phyloP scores from a whole-genome alignment of 2,113 vertebrate species.

The Gallinago jamesoni region DNA sequence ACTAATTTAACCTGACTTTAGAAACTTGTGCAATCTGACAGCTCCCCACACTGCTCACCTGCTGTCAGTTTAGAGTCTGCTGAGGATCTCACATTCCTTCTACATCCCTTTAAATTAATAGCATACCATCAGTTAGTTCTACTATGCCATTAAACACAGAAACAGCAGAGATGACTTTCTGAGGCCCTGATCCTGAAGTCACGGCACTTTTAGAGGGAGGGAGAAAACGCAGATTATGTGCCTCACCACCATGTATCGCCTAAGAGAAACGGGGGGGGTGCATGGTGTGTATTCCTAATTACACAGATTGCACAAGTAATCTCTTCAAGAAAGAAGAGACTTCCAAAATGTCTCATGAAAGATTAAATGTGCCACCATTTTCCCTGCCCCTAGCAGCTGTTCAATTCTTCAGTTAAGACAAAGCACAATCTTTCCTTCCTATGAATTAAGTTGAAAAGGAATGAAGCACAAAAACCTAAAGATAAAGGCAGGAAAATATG shows the following conservation, averaged over 20 bases:
- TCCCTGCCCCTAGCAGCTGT: neutral
- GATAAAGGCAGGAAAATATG: neutral
- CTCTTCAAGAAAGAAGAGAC: neutral
- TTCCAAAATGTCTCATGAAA: neutral
- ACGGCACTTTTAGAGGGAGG: neutral
- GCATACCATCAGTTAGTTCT: neutral
- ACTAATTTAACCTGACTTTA: neutral
- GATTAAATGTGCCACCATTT: neutral
- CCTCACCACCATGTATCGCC: accelerated
- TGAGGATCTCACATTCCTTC: neutral
- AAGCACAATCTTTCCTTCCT: neutral
- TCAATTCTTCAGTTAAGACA: neutral
- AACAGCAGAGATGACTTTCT: neutral
- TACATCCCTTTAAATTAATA: neutral
- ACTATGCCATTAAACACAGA: neutral
- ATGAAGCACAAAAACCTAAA: neutral
- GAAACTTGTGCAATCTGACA: neutral
- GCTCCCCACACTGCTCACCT: neutral
- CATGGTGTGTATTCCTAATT: neutral
- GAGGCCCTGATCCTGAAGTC: neutral
- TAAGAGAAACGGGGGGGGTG: neutral
- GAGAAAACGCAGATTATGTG: neutral
- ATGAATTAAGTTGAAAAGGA: neutral
- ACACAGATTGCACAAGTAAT: neutral
- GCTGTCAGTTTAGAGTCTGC: neutral